A percentile compares a stretch with the other conserved stretches of the same genome.
phyloP scores from a whole-genome alignment of 2,113 vertebrate species.

The Cairina moschata region DNA sequence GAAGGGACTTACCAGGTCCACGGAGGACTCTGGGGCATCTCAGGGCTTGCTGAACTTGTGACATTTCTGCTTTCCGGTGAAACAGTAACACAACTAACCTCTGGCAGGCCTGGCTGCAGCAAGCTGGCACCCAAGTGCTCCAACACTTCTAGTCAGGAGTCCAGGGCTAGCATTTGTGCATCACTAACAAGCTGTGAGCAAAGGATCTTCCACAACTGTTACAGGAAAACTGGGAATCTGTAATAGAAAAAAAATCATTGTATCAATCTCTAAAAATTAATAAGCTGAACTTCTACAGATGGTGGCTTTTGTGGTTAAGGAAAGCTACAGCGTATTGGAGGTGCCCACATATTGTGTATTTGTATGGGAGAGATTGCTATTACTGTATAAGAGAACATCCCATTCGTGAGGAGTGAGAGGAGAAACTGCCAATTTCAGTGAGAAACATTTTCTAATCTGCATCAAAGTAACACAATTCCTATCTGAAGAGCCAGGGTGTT shows the following conservation, averaged over 20 bases:
- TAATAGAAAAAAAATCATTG: background rate
- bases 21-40: background rate
- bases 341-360: background rate
- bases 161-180: background rate
- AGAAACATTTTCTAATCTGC: background rate
- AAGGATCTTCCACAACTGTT: background rate
- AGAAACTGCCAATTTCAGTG: background rate
- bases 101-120: background rate
- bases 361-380: background rate
- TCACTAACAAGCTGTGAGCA: background rate
- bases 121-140: background rate
- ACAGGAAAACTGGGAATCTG: background rate
- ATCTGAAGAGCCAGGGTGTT: background rate
- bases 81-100: background rate
- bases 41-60: background rate
- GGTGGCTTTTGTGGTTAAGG: background rate
- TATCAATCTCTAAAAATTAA: background rate
- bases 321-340: background rate
- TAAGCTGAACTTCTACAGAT: background rate
- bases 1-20: background rate
- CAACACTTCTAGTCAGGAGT: background rate
- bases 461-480: background rate
- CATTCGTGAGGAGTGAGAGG: background rate
- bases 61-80: background rate
- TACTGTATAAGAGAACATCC: background rate